Evolutionary conservation across 2,113 vertebrate genomes (phyloP).

Genomic region (Pholis gunnellus): DNA sequence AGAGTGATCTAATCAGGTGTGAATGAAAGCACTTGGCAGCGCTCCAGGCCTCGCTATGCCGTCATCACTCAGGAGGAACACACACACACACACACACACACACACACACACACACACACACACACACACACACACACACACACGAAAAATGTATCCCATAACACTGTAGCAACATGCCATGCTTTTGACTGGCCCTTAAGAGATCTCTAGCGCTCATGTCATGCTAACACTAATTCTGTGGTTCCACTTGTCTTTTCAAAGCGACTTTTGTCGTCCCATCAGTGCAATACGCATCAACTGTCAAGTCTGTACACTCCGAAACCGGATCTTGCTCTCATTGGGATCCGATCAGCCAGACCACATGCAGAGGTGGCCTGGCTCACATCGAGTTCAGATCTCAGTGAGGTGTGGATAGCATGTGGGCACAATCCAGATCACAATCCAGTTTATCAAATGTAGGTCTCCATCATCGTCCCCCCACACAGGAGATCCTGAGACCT

Average conservation of each 20-base stretch:
- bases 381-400: no score
- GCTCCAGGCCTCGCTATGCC: slow-evolving; percentile 62
- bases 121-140: slow-evolving; percentile 1
- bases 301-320: no score
- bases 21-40: slow-evolving; percentile 77
- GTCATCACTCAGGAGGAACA: slow-evolving; percentile 45
- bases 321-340: no score
- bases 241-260: background rate
- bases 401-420: no score
- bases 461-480: no score
- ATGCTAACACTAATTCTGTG: background rate
- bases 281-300: no score
- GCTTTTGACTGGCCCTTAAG: background rate
- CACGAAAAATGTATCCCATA: background rate
- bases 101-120: background rate
- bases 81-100: slow-evolving; percentile 1
- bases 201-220: background rate
- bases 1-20: slow-evolving; percentile 80
- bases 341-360: no score
- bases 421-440: no score
- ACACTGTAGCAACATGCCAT: background rate
- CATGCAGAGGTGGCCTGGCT: no score
- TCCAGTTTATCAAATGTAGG: no score
- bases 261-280: no score
- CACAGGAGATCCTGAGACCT: no score